A percentile compares a stretch with the other conserved stretches of the same genome.
Conservation (phyloP, 2,797 vertebrate species). For the Pipistrellus kuhlii region DNA sequence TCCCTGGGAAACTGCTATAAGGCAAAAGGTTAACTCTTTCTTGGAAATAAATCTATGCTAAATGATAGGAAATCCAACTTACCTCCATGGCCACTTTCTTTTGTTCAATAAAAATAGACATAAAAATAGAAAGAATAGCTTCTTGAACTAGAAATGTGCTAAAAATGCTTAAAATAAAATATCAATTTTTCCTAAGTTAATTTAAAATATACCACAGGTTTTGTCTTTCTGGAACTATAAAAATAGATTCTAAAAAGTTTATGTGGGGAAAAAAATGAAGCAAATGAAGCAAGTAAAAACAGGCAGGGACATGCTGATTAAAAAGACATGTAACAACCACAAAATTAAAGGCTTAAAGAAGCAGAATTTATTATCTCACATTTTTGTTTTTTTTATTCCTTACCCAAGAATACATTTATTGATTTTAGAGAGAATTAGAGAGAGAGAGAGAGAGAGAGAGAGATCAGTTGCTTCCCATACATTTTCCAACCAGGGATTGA, state of each 20-base stretch:
- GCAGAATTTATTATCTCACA: neutral
- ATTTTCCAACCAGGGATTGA: neutral
- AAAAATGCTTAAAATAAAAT: neutral
- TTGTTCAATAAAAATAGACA: neutral
- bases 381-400: neutral
- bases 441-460: neutral
- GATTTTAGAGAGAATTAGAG: neutral
- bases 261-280: neutral
- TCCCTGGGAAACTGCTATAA: neutral
- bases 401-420: neutral
- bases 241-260: neutral
- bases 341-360: neutral
- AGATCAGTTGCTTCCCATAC: neutral
- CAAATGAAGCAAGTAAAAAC: neutral
- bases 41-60: neutral
- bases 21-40: neutral
- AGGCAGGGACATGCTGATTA: neutral
- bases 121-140: neutral
- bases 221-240: neutral
- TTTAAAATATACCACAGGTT: neutral
- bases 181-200: neutral
- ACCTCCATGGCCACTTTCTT: neutral
- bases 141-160: constrained; percentile 17
- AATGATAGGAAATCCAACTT: neutral
- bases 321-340: neutral